Percentiles rank a stretch among this genome's conserved stretches.
Conservation (phyloP, 1,140 invertebrate species). For the Delia radicum region DNA sequence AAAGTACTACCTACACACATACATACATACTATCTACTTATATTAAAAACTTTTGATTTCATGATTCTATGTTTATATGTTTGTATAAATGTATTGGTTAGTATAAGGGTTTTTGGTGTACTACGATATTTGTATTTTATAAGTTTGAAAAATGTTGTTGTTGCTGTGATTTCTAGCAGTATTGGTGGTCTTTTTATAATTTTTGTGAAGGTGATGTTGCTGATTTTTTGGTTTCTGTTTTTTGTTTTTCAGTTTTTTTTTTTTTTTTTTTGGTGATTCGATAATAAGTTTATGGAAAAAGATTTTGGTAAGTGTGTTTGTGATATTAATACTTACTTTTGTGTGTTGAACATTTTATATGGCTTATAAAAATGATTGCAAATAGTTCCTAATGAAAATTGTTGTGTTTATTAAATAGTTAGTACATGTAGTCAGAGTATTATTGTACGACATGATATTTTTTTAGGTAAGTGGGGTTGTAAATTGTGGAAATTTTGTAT, state of each 20-base stretch:
- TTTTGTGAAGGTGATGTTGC: constrained; percentile 9
- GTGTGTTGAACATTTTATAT: background rate
- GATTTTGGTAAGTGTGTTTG: background rate
- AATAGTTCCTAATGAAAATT: background rate
- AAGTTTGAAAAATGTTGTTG: background rate
- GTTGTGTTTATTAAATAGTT: constrained; percentile 1
- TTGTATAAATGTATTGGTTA: background rate
- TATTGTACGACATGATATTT: constrained; percentile 4
- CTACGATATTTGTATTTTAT: background rate
- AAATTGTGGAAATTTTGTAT: background rate
- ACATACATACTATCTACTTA: background rate
- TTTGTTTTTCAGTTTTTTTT: background rate
- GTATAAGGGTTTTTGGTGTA: background rate
- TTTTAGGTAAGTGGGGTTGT: background rate
- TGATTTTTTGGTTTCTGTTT: background rate
- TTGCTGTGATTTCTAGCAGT: background rate
- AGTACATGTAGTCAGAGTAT: too few species aligned
- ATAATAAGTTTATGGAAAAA: constrained; percentile 15
- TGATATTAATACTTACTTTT: background rate
- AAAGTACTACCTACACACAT: too few species aligned
- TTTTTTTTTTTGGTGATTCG: constrained; percentile 2
- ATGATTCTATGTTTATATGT: background rate
- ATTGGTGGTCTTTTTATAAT: constrained; percentile 1
- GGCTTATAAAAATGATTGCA: background rate
- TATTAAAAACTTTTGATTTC: background rate